These are phyloP conservation scores for Machimus rusticus DNA, from an alignment of 2,888 invertebrate genomes.

Conservation along the genomic window DNA sequence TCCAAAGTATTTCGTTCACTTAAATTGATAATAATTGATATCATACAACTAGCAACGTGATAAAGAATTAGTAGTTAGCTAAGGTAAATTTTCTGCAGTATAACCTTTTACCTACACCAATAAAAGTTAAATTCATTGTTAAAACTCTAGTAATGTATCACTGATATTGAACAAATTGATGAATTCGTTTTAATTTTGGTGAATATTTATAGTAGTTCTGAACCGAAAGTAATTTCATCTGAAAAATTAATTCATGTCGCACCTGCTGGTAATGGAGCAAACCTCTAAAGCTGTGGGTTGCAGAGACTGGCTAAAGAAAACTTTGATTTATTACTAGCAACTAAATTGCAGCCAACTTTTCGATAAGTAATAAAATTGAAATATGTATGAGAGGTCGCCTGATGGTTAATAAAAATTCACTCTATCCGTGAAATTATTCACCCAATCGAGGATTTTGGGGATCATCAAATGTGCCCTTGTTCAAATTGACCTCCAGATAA, in stretches of 20 bases:
- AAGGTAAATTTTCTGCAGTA: too few relatives aligned
- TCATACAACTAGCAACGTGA: too few relatives aligned
- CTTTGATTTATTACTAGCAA: background rate
- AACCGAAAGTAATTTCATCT: background rate
- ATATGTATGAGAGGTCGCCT: background rate
- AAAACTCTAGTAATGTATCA: too few relatives aligned
- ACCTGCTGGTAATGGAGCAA: background rate
- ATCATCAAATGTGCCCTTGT: slow-evolving; percentile 62
- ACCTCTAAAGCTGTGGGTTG: background rate
- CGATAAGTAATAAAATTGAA: background rate
- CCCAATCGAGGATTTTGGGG: slow-evolving; percentile 64
- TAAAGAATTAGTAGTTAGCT: too few relatives aligned
- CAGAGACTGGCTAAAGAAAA: background rate
- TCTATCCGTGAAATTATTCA: slow-evolving; percentile 61
- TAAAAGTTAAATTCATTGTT: too few relatives aligned
- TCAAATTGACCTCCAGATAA: slow-evolving; percentile 74
- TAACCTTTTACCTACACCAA: too few relatives aligned
- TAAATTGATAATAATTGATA: too few relatives aligned
- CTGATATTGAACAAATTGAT: background rate
- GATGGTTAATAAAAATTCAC: background rate
- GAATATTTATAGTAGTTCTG: background rate
- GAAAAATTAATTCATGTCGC: background rate
- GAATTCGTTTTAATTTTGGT: background rate
- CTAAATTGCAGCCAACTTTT: background rate
- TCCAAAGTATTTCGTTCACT: too few relatives aligned